Evolutionary conservation across 2,113 vertebrate genomes (phyloP).

Genomic region (Seriola dumerili): DNA sequence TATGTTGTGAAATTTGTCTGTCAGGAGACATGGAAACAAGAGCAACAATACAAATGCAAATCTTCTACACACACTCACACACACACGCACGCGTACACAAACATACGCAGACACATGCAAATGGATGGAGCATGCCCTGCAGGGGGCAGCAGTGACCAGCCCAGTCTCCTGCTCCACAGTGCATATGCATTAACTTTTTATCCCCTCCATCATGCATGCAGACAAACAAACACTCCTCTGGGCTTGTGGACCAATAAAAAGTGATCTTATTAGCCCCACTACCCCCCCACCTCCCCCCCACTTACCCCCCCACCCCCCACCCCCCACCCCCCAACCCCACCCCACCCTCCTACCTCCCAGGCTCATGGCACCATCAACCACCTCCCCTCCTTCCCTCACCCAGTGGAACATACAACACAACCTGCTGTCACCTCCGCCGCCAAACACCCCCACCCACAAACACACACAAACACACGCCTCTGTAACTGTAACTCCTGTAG

Average conservation of each 20-base stretch:
- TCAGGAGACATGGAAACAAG: slow-evolving; percentile 39
- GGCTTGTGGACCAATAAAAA: slow-evolving; percentile 80
- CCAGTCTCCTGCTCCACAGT: slow-evolving; percentile 50
- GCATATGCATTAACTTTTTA: slow-evolving; percentile 73
- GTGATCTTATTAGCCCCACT: slow-evolving; percentile 78
- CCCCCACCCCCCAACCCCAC: slow-evolving; percentile 31
- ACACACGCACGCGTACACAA: slow-evolving; percentile 11
- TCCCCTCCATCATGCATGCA: slow-evolving; percentile 79
- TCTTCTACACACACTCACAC: slow-evolving; percentile 1
- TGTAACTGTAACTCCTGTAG: slow-evolving; percentile 40
- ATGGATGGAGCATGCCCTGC: slow-evolving; percentile 65
- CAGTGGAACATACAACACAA: slow-evolving; percentile 68
- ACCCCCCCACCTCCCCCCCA: slow-evolving; percentile 29
- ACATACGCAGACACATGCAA: not conserved
- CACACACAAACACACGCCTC: slow-evolving; percentile 16
- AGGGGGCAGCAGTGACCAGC: slow-evolving; percentile 84
- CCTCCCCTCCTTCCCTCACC: slow-evolving; percentile 47
- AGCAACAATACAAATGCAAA: not conserved
- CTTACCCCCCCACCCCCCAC: slow-evolving; percentile 39
- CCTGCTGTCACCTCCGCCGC: slow-evolving; percentile 64
- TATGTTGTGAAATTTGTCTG: slow-evolving; percentile 41
- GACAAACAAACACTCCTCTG: slow-evolving; percentile 83
- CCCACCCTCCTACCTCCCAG: slow-evolving; percentile 32
- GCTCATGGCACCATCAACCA: slow-evolving; percentile 62
- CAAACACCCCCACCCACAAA: slow-evolving; percentile 36